A percentile compares a stretch with the other conserved stretches of the same genome.
These are phyloP conservation scores for Eira barbara DNA, from an alignment of 2,113 vertebrate species.

Conservation along the genomic window DNA sequence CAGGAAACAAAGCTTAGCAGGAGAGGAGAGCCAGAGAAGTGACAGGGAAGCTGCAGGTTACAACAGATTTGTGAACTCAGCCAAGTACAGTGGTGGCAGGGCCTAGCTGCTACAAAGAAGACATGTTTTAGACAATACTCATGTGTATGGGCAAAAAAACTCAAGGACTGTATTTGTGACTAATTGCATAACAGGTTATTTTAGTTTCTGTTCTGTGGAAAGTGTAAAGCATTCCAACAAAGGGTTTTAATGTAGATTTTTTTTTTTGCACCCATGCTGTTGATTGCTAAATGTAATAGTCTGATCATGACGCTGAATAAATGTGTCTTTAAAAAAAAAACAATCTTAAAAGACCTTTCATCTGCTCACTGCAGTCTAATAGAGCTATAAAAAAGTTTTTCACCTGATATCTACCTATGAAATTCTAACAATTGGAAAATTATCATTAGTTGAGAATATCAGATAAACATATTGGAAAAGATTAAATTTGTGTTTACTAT, in stretches of 20 bases:
- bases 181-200: constrained; percentile 82
- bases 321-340: constrained; percentile 83
- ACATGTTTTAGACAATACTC: too few species aligned
- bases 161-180: constrained; percentile 83
- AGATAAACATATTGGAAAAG: background rate
- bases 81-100: too few species aligned
- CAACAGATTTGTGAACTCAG: too few species aligned
- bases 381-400: background rate
- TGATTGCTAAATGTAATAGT: constrained; percentile 92
- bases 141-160: constrained; percentile 64
- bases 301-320: constrained; percentile 92
- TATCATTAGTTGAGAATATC: background rate
- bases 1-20: constrained; percentile 97
- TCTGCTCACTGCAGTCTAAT: background rate
- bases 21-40: constrained; percentile 85
- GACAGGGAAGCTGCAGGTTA: too few species aligned
- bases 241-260: background rate
- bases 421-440: background rate
- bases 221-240: too few species aligned
- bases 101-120: too few species aligned
- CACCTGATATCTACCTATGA: background rate
- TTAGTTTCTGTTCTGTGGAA: background rate
- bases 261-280: constrained; percentile 83
- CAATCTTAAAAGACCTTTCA: background rate
- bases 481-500: background rate